Evolutionary conservation across 1,140 invertebrate species (phyloP), one percentile per base, ranked within the genome.

Genomic region (Drosophila orosa): DNA sequence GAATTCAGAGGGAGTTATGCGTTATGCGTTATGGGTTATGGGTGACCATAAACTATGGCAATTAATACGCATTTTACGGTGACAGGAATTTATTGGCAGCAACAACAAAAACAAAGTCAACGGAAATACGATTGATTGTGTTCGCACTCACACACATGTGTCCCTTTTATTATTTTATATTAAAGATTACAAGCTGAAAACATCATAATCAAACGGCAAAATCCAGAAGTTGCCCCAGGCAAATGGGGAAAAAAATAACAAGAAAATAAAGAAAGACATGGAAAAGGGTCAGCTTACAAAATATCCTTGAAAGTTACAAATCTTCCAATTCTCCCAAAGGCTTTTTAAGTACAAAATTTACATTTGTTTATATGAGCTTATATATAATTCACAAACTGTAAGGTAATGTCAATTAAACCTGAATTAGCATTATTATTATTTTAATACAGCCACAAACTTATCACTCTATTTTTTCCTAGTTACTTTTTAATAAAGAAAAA

Each of bases 41-140:
- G 39, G 17, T 19, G 15, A 19, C 47, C 37, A 35, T 47, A 75
- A 55, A 45, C 73, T 55, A 76, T 76, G 56, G 17, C 73, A 72
- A 81, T 72, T 73, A 60, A 78, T 78, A 73, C 45, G 35, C 59
- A 58, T 78, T 78, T 42, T 48, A 29, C 47, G 31, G 6, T 50
- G 74, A 55, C 57, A 74, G 65, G 35, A 66, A 78, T 78, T 74
- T 78, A 63, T 67, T 78, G 57, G 37, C 27, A 17, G 45, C 63
- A 33, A 24, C 27, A 66, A 25, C 42, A 45, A 44, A 29, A 29
- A 13, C 27, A 8, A 27, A 33, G 27, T 31, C 35, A 62, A 33
- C 10, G 40, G 0, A 45, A 45, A 17, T 24, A 12, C 25, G 10
- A 33, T 66, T 37, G 42, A 65, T 48, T 65, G 17, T 9, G 24